Conservation (phyloP, 2,888 invertebrate genomes). For the Nudaria mundana region DNA sequence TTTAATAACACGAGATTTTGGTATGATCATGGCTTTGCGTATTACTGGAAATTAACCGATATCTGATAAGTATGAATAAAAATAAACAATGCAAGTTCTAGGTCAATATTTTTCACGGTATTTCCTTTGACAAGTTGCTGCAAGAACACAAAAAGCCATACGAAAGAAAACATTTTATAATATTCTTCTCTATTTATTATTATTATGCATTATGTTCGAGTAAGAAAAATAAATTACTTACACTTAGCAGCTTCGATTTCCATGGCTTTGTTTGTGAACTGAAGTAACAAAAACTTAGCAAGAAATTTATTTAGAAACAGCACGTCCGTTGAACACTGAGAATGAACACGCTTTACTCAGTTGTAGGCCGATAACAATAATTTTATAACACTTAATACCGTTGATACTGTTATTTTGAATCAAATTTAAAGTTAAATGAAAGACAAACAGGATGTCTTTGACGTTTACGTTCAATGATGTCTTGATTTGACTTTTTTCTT, state of each 20-base stretch:
- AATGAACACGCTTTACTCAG: constrained; percentile 41
- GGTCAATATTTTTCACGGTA: too few relatives aligned
- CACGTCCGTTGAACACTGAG: constrained; percentile 47
- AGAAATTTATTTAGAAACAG: constrained; percentile 9
- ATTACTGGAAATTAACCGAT: too few relatives aligned
- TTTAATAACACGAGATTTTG: too few relatives aligned
- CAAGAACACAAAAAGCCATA: too few relatives aligned
- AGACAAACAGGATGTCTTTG: constrained; percentile 49
- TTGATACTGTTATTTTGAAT: constrained; percentile 62
- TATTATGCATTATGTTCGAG: too few relatives aligned
- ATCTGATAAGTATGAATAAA: too few relatives aligned
- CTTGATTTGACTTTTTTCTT: constrained; percentile 7
- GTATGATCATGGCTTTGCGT: too few relatives aligned
- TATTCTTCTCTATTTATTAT: too few relatives aligned
- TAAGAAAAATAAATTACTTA: constrained; percentile 43
- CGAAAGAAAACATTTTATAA: too few relatives aligned
- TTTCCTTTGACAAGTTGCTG: too few relatives aligned
- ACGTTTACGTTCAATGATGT: constrained; percentile 44
- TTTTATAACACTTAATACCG: constrained; percentile 45
- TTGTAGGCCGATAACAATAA: constrained; percentile 32
- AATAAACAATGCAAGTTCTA: too few relatives aligned
- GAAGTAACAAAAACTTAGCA: constrained; percentile 25
- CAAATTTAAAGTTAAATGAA: constrained; percentile 40
- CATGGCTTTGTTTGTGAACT: constrained; percentile 46
- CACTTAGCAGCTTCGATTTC: constrained; percentile 68